These are phyloP conservation scores for Phymastichus coffea DNA, from an alignment of 1,140 invertebrate species.

Conservation along the genomic window DNA sequence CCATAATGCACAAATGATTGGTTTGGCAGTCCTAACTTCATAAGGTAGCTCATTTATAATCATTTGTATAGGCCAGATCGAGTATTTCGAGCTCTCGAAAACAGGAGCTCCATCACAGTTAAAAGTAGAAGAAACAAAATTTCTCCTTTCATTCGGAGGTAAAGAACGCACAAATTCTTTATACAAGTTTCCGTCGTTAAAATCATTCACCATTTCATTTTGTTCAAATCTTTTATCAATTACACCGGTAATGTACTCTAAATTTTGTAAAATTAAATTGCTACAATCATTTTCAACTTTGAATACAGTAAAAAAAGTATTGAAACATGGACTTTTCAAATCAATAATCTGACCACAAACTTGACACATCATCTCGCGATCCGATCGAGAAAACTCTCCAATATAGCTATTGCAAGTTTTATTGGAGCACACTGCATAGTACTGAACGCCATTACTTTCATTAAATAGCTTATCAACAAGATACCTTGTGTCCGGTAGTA, in stretches of 20 bases:
- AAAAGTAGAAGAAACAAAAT: conserved; percentile 15
- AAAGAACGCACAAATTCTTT: conserved; percentile 14
- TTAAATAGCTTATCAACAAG: conserved; percentile 27
- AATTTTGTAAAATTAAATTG: conserved; percentile 16
- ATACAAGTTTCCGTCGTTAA: conserved; percentile 17
- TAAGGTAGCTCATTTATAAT: conserved; percentile 28
- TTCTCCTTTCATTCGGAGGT: neutral
- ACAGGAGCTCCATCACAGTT: conserved; percentile 27
- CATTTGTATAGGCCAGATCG: conserved; percentile 25
- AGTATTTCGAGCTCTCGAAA: conserved; percentile 17
- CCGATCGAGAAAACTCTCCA: neutral
- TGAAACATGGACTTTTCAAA: conserved; percentile 14
- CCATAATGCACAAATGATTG: conserved; percentile 16
- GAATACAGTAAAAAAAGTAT: conserved; percentile 28
- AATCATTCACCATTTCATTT: conserved; percentile 11
- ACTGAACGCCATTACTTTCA: conserved; percentile 11
- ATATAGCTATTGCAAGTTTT: conserved; percentile 11
- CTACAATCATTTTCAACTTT: conserved; percentile 14
- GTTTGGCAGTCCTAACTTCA: conserved; percentile 9
- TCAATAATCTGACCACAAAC: conserved; percentile 13
- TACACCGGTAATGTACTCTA: conserved; percentile 9
- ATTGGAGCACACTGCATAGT: conserved; percentile 30
- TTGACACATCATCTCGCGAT: conserved; percentile 7
- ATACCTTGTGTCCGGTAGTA: neutral
- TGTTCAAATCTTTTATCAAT: neutral